Evolutionary conservation across 2,113 vertebrate species (phyloP).

Genomic region (Apteryx owenii): DNA sequence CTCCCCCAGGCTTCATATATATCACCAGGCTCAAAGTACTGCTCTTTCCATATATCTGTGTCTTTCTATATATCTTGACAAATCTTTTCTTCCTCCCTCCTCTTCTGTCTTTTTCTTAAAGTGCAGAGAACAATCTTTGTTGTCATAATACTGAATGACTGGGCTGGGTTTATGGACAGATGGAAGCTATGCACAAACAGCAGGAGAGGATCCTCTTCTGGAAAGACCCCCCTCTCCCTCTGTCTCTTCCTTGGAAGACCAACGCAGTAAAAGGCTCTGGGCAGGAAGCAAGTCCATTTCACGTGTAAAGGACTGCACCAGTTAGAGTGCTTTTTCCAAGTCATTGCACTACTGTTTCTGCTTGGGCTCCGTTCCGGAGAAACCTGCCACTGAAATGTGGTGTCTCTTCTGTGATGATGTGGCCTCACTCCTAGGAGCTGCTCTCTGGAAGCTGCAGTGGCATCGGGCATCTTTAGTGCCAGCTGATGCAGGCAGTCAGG

Average conservation of each 20-base stretch:
- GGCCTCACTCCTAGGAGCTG: too few species aligned
- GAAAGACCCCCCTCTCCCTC: not conserved
- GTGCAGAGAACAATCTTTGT: not conserved
- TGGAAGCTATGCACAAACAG: not conserved
- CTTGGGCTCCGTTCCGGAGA: not conserved
- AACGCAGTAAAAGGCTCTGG: not conserved
- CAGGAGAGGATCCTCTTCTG: not conserved
- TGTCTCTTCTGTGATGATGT: not conserved
- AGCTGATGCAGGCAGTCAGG: too few species aligned
- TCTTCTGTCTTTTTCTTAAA: not conserved
- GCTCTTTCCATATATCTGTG: conserved; percentile 41
- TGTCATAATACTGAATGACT: accelerated
- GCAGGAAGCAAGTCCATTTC: not conserved
- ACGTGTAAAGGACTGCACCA: not conserved
- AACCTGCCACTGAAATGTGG: not conserved
- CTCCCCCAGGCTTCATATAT: conserved; percentile 47
- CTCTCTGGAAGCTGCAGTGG: too few species aligned
- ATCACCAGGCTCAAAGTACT: conserved; percentile 24
- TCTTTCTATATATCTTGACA: not conserved
- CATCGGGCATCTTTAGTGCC: not conserved
- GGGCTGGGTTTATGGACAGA: not conserved
- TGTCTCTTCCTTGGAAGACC: not conserved
- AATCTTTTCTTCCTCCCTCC: not conserved
- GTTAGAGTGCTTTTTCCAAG: not conserved
- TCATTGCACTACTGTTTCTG: not conserved